phyloP scores from a whole-genome alignment of 2,797 vertebrate species.

The Valencia hispanica region DNA sequence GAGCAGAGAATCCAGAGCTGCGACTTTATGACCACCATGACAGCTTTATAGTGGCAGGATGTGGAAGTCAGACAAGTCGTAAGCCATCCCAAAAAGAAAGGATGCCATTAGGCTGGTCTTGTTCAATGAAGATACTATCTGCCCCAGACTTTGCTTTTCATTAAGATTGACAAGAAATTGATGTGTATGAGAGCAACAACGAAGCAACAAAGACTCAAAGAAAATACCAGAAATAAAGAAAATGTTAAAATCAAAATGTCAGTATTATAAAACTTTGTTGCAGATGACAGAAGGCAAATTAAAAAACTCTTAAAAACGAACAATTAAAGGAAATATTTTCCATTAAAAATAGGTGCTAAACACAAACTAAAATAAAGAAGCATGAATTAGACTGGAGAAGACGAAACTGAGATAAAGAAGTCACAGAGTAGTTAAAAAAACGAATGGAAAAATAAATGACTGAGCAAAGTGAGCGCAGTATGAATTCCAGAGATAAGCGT shows the following conservation, averaged over 20 bases:
- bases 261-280: background rate
- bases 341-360: background rate
- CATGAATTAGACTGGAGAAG: background rate
- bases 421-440: background rate
- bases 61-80: constrained; percentile 60
- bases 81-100: constrained; percentile 53
- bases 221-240: background rate
- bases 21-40: constrained; percentile 60
- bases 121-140: constrained; percentile 71
- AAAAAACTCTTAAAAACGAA: background rate
- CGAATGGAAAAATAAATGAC: background rate
- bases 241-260: background rate
- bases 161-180: constrained; percentile 20
- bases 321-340: background rate
- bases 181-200: background rate
- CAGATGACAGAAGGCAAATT: background rate
- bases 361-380: background rate
- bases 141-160: constrained; percentile 38
- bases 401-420: background rate
- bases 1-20: constrained; percentile 42
- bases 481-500: background rate
- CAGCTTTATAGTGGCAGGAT: constrained; percentile 74
- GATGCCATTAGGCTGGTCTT: constrained; percentile 51
- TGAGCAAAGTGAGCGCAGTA: background rate
- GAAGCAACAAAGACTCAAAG: background rate